Evolutionary conservation across 2,113 vertebrate genomes (phyloP), one percentile per base, ranked within the genome.

Genomic region (Girardinichthys multiradiatus): DNA sequence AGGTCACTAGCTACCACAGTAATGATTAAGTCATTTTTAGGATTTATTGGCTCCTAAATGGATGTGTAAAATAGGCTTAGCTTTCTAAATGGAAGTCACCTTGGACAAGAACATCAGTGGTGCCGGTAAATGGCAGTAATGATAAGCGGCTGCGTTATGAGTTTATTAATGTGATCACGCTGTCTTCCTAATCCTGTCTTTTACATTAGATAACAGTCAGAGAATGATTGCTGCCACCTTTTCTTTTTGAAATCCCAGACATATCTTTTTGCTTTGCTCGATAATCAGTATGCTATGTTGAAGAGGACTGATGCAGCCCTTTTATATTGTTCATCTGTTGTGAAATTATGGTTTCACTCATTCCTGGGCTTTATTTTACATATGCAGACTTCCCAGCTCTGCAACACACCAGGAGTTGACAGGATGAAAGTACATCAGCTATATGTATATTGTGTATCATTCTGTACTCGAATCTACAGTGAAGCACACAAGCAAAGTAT

Each of bases 51-150:
- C 64, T 51, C 70, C 79, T 82, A 81, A 89, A 78, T 87, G 80
- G 81, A 88, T 35, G 76, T 64, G 30, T 76, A 59, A 89, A 89
- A 83, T 59, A 70, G 76, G 83, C 84, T 87, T 69, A 77, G 78
- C 26, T 80, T 54, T 77, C 68, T 74, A 67, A 88, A 78, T 82
- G 76, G 82, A 84, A 89, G 87, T 93, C 90, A 90, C 92, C 90
- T 92, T 93, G 86, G 79, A 59, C 69, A 31, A 69, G 79, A 89
- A 68, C 86, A 79, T 83, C 75, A 54, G 86, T 72, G 58, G 70
- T 68, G 80, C 33, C 45, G 60, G 21, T 82, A 86, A 90, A 88
- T 81, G 80, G 77, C 81, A 57, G 69, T 86, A 84, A 86, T 74
- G 87, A 87, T 86, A 80, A 89, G 88, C 79, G 77, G 77, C 72